Conservation (phyloP, 2,113 vertebrate species). For the Nibea albiflora region DNA sequence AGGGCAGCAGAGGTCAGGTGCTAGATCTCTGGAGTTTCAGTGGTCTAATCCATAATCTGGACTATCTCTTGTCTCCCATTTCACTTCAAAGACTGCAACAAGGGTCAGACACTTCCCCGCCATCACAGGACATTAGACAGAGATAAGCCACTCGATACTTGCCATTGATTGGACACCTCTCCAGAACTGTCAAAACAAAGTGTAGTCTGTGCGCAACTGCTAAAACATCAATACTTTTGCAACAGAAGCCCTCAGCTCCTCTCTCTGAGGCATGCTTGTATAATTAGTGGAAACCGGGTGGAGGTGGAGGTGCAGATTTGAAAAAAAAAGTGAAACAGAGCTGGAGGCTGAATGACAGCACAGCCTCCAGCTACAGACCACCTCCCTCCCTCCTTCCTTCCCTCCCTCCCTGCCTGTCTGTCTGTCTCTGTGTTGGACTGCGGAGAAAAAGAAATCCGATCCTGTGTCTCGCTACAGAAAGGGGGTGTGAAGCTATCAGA, state of each 20-base stretch:
- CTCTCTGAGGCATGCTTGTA: constrained; percentile 7
- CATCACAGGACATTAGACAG: constrained; percentile 58
- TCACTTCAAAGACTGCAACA: constrained; percentile 60
- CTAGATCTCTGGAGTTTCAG: constrained; percentile 45
- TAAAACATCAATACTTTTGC: constrained; percentile 32
- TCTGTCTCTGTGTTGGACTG: constrained; percentile 49
- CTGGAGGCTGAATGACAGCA: constrained; percentile 47
- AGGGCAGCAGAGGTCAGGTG: constrained; percentile 59
- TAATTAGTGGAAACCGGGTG: constrained; percentile 45
- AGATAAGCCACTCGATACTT: constrained; percentile 67
- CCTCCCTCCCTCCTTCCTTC: constrained; percentile 8
- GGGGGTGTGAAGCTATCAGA: constrained; percentile 77
- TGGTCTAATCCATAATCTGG: constrained; percentile 51
- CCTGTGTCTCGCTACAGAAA: constrained; percentile 68
- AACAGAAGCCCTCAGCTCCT: constrained; percentile 17
- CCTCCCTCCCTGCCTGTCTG: constrained; percentile 17
- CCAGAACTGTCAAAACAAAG: constrained; percentile 66
- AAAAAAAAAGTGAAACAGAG: constrained; percentile 46
- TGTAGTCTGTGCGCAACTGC: constrained; percentile 19
- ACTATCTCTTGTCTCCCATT: constrained; percentile 37
- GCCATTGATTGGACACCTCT: constrained; percentile 59
- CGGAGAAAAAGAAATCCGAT: constrained; percentile 81
- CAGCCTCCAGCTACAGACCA: constrained; percentile 60
- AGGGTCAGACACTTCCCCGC: constrained; percentile 48
- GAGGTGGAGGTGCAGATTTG: constrained; percentile 27